Evolutionary conservation across 2,797 vertebrate genomes (phyloP).

Genomic region (Neosalanx taihuensis): DNA sequence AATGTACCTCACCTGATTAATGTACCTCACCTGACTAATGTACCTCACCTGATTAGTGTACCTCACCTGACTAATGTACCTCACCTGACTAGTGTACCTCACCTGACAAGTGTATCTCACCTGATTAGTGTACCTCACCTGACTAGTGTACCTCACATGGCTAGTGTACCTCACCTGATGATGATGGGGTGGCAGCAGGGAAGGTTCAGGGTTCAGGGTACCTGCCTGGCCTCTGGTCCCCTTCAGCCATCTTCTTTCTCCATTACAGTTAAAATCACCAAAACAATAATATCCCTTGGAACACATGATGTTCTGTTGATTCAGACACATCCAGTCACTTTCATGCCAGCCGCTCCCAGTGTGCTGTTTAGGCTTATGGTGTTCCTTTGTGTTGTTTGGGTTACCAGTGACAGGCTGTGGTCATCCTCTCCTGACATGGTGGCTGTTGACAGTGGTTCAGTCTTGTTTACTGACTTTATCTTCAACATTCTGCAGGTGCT

Average conservation of each 20-base stretch:
- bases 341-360: not conserved
- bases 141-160: no score
- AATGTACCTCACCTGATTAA: no score
- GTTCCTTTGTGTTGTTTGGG: conserved; percentile 55
- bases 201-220: no score
- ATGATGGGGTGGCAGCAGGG: no score
- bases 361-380: conserved; percentile 14
- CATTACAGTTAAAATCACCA: not conserved
- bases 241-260: not conserved
- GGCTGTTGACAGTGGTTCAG: conserved; percentile 45
- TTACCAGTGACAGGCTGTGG: conserved; percentile 35
- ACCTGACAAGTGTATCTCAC: no score
- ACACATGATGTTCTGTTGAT: not conserved
- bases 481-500: conserved; percentile 60
- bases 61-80: no score
- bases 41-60: no score
- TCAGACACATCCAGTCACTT: not conserved
- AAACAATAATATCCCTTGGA: not conserved
- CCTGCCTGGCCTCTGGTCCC: not conserved
- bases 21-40: no score
- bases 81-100: no score
- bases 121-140: no score
- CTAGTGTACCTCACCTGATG: no score
- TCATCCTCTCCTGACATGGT: conserved; percentile 36
- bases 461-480: conserved; percentile 54